A percentile compares a stretch with the other conserved stretches of the same genome.
Conservation (phyloP, 2,888 invertebrate species). For the Hydrotaea diabolus region DNA sequence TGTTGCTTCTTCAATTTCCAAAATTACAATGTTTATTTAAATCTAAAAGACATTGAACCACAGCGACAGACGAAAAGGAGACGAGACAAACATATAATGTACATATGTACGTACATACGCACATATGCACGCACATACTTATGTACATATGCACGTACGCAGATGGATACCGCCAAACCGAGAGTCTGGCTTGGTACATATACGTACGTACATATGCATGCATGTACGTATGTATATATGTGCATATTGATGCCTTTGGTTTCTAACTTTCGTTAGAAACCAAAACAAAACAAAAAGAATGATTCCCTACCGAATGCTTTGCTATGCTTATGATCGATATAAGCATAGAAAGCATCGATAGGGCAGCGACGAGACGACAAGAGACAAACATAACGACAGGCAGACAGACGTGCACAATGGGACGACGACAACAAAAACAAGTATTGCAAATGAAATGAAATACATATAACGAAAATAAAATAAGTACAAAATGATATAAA, state of each 20-base stretch:
- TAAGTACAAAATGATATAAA: too few relatives aligned
- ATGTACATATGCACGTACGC: neutral
- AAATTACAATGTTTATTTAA: too few relatives aligned
- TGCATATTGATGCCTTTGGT: too few relatives aligned
- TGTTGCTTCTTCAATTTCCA: too few relatives aligned
- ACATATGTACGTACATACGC: neutral
- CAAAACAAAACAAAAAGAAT: neutral
- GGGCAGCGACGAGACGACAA: too few relatives aligned
- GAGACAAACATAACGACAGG: too few relatives aligned
- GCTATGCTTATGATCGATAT: neutral
- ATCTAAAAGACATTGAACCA: neutral
- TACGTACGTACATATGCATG: too few relatives aligned
- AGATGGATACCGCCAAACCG: neutral
- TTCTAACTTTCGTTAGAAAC: neutral
- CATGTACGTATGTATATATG: too few relatives aligned
- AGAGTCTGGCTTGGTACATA: neutral
- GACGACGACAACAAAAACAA: conserved; percentile 28
- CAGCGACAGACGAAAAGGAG: neutral
- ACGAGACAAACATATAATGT: neutral
- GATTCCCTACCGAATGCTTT: conserved; percentile 5
- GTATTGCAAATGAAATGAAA: too few relatives aligned
- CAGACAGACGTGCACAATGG: conserved; percentile 1
- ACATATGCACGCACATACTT: neutral
- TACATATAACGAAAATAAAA: too few relatives aligned
- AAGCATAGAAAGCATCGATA: too few relatives aligned